Evolutionary conservation across 1,140 invertebrate genomes (phyloP).

Genomic region (Tetramorium simillimum): DNA sequence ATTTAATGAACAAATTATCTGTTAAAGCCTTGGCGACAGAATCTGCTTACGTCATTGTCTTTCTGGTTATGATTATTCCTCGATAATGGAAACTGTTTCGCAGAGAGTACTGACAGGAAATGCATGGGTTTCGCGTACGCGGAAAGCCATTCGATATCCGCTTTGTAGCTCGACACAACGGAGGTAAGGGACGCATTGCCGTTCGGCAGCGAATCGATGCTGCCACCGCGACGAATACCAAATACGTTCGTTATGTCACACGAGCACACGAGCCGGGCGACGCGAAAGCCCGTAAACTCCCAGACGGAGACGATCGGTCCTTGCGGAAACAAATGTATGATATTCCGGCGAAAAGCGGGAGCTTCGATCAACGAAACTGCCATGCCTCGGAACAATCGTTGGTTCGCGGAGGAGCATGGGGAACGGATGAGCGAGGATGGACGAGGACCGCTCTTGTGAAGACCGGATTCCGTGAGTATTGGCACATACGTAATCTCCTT

Average conservation of each 20-base stretch:
- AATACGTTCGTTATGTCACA: slow-evolving; percentile 72
- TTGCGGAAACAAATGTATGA: slow-evolving; percentile 76
- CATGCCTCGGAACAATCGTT: slow-evolving; percentile 17
- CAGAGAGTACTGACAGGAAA: slow-evolving; percentile 7
- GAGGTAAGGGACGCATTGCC: slow-evolving; percentile 20
- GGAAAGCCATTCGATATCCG: slow-evolving; percentile 48
- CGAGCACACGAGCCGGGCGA: not conserved
- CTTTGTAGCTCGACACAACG: slow-evolving; percentile 14
- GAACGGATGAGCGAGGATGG: not conserved
- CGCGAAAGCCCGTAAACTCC: slow-evolving; percentile 15
- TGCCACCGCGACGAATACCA: slow-evolving; percentile 58
- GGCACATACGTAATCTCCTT: slow-evolving; percentile 70
- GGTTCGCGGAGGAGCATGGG: not conserved
- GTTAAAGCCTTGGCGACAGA: not conserved
- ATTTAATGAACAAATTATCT: not conserved
- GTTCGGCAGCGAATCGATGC: slow-evolving; percentile 27
- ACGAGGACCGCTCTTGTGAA: slow-evolving; percentile 5
- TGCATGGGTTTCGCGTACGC: not conserved
- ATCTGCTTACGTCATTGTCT: not conserved
- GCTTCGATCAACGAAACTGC: slow-evolving; percentile 68
- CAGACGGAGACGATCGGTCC: slow-evolving; percentile 57
- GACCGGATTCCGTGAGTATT: slow-evolving; percentile 64
- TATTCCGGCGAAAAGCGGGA: slow-evolving; percentile 67
- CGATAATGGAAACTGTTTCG: not conserved
- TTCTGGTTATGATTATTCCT: not conserved